Evolutionary conservation across 35 echinoderm and acorn worm species (phyloP).

Genomic region (Anneissia japonica): DNA sequence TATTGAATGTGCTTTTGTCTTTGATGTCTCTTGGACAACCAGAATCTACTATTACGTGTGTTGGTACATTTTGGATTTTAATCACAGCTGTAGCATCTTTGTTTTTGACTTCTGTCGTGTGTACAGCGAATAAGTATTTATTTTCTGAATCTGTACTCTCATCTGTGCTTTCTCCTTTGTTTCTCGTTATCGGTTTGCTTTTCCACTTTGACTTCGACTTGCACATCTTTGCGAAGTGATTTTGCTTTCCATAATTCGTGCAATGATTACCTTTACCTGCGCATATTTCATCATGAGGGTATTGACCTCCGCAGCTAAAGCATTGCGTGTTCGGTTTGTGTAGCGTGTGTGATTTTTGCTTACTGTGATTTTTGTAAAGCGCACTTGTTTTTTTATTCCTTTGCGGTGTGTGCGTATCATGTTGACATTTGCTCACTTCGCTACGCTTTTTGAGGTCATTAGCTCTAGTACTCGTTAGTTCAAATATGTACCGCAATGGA

Average conservation of each 20-base stretch:
- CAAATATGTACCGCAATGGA: too few species aligned
- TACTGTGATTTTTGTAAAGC: not conserved
- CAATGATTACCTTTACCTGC: not conserved
- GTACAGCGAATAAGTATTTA: too few species aligned
- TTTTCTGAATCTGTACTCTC: too few species aligned
- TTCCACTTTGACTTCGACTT: not conserved
- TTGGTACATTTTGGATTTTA: too few species aligned
- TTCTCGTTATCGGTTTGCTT: not conserved
- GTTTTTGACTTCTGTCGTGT: too few species aligned
- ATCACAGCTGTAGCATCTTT: too few species aligned
- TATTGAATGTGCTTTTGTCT: too few species aligned
- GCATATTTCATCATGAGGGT: not conserved
- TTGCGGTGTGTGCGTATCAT: not conserved
- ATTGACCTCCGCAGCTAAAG: not conserved
- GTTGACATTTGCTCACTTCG: not conserved
- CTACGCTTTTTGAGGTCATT: not conserved
- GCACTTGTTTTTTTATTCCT: not conserved
- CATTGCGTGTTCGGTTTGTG: too few species aligned
- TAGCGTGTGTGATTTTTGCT: too few species aligned
- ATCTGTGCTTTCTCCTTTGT: too few species aligned
- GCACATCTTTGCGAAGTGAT: conserved; percentile 25
- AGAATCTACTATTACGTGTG: too few species aligned
- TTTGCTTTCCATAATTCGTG: conserved; percentile 17
- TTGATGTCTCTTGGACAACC: too few species aligned
- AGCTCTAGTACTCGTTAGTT: conserved; percentile 15